Percentiles rank a stretch among this genome's conserved stretches.
These are phyloP conservation scores for Montipora capricornis DNA, from an alignment of 64 coral and sea anemone species.

Conservation along the genomic window DNA sequence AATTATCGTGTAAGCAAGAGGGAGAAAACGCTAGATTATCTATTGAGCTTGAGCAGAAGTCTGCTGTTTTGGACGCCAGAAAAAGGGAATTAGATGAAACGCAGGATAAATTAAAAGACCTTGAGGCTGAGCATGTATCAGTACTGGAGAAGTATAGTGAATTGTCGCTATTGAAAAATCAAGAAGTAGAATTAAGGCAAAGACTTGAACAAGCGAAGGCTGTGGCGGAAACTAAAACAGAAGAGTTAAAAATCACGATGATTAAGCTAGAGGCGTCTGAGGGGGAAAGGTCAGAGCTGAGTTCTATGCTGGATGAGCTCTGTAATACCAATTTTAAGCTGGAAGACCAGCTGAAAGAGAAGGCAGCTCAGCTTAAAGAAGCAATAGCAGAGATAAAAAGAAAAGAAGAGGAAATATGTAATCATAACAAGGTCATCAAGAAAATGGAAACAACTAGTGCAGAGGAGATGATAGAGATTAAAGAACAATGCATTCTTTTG, in stretches of 20 bases:
- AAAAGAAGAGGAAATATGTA: conserved; percentile 19
- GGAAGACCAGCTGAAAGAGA: conserved; percentile 26
- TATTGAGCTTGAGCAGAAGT: conserved; percentile 35
- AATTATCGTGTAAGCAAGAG: background rate
- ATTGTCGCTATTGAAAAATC: conserved; percentile 20
- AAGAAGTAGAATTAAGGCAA: conserved; percentile 41
- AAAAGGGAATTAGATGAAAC: conserved; percentile 45
- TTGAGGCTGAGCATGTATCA: conserved; percentile 40
- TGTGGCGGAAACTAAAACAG: conserved; percentile 48
- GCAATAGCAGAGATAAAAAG: background rate
- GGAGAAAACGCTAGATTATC: conserved; percentile 45
- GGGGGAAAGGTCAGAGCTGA: conserved; percentile 41
- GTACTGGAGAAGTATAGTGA: conserved; percentile 42
- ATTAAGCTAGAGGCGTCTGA: conserved; percentile 13
- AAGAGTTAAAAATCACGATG: conserved; percentile 34
- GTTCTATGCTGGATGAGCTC: conserved; percentile 38
- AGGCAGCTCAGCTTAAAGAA: conserved; percentile 22
- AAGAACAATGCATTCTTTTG: conserved; percentile 12
- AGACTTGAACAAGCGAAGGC: conserved; percentile 57
- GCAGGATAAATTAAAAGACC: conserved; percentile 43
- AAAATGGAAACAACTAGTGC: background rate
- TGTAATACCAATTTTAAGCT: conserved; percentile 39
- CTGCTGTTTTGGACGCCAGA: conserved; percentile 6
- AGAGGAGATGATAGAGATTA: conserved; percentile 6
- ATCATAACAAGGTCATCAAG: conserved; percentile 14